These are phyloP conservation scores for Etheostoma perlongum DNA, from an alignment of 2,797 vertebrate species.

Conservation along the genomic window DNA sequence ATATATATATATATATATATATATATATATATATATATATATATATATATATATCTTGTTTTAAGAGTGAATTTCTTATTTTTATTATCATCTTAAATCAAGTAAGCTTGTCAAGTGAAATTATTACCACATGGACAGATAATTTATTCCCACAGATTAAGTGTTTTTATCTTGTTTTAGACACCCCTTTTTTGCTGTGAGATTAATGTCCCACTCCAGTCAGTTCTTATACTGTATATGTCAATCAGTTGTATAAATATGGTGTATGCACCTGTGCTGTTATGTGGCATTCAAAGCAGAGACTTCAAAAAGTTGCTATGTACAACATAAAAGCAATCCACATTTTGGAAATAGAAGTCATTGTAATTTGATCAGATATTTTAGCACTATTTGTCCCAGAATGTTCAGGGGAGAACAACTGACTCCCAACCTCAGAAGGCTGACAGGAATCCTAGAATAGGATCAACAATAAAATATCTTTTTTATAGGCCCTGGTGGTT, in stretches of 20 bases:
- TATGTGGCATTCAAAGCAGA: not conserved
- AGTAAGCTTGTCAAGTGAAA: too few species aligned
- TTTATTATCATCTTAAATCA: too few species aligned
- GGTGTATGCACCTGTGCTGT: not conserved
- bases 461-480: slow-evolving; percentile 37
- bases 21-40: too few species aligned
- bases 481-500: slow-evolving; percentile 46
- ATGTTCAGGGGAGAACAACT: not conserved
- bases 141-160: too few species aligned
- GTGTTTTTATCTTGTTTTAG: too few species aligned
- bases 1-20: too few species aligned
- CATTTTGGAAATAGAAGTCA: slow-evolving; percentile 4
- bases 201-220: too few species aligned
- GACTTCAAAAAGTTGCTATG: not conserved
- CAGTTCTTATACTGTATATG: too few species aligned
- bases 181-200: too few species aligned
- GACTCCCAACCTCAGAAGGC: slow-evolving; percentile 9
- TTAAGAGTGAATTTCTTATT: too few species aligned
- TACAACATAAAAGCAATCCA: not conserved
- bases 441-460: slow-evolving; percentile 31
- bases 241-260: not conserved
- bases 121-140: too few species aligned
- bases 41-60: too few species aligned
- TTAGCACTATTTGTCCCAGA: not conserved
- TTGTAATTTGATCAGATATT: not conserved